Evolutionary conservation across 1,140 invertebrate species (phyloP), one percentile per base, ranked within the genome.

Genomic region (Manduca sexta): DNA sequence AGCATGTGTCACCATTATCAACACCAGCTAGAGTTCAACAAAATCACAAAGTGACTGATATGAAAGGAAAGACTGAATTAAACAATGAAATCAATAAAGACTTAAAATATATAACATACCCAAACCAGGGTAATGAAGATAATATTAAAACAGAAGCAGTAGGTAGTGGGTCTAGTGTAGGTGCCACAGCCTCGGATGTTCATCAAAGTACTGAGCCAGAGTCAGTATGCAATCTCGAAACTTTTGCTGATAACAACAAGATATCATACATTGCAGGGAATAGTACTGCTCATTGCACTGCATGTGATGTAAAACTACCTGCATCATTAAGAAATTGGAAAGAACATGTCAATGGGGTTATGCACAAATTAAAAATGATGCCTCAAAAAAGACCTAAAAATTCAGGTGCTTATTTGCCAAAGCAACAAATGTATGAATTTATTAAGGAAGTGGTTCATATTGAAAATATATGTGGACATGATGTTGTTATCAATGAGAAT

Each of bases 221-320:
- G 21, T 3, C 21, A 0, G 7, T 12, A n/a, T n/a, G n/a, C 8
- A 12, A 13, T 15, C 4, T 39, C 13, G 11, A 34, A n/a, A 15
- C 35, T 14, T 64, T 56, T 52, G 64, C 67, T 5, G 58, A 60
- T 49, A 13, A 47, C 17, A 60, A 65, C 26, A 38, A 57, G 12
- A 15, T 60, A 6, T 64, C 48, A 17, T 65, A 54, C 17, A 56
- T 59, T 29, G 17, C 15, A 29, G 31, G 31, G 7, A 50, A 48
- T n/a, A 16, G 41, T 8, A 17, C 43, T n/a, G 60, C 55, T 14
- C 58, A 45, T 30, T 70, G 67, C 16, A 49, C 37, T 13, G 14
- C 53, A 21, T 70, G 68, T 42, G n/a, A 59, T 17, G 45, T 51
- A 1, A 56, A 40, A 10, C 13, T 70, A 10, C 52, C 52, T 16